Conservation (phyloP, 1,140 invertebrate genomes). For the Zelostemma sp. region DNA sequence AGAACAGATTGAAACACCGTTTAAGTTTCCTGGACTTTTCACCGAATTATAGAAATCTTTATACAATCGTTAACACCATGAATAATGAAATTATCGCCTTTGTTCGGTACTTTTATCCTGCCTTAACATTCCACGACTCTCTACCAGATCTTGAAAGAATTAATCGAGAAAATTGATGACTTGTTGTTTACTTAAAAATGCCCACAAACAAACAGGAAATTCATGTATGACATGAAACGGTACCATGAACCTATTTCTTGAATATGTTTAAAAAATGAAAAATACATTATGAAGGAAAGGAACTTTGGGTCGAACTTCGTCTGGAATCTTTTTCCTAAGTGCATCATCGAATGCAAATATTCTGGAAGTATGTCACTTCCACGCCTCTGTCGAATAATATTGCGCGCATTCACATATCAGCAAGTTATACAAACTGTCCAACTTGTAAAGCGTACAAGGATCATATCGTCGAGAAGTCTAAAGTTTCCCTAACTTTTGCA, state of each 20-base stretch:
- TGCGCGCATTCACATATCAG: neutral
- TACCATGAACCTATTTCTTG: too few species aligned
- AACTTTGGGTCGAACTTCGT: too few species aligned
- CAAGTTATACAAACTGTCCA: constrained; percentile 30
- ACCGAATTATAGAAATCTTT: constrained; percentile 1
- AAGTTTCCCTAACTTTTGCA: constrained; percentile 40
- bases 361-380: constrained; percentile 1
- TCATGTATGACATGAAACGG: too few species aligned
- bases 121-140: too few species aligned
- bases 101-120: too few species aligned
- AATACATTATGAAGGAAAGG: too few species aligned
- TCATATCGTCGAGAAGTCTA: constrained; percentile 27
- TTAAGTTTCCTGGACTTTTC: constrained; percentile 24
- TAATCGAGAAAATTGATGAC: too few species aligned
- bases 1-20: constrained; percentile 5
- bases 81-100: too few species aligned
- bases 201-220: too few species aligned
- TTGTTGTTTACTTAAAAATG: too few species aligned
- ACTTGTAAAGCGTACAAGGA: constrained; percentile 38
- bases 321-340: neutral
- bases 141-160: too few species aligned
- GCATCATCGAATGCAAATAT: constrained; percentile 15
- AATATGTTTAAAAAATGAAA: too few species aligned
- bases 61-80: constrained; percentile 21
- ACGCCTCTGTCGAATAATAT: constrained; percentile 21